phyloP scores from a whole-genome alignment of 30 jellyfish, hydroid and myxozoan genomes.

The Catostylus mosaicus region DNA sequence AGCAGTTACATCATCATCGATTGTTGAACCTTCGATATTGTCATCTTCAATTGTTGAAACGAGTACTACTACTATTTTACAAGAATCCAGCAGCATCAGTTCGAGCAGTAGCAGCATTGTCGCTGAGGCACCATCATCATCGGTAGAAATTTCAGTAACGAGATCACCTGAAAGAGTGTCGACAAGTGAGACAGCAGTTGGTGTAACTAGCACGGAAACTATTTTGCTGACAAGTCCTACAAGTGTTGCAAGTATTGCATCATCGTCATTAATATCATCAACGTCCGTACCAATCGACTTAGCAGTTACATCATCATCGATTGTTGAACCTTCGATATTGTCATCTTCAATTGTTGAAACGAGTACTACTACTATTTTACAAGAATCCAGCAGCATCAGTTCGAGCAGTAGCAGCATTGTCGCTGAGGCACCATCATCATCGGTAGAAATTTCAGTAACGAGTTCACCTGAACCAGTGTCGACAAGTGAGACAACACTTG shows the following conservation, averaged over 20 bases:
- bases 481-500: too few relatives aligned
- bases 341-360: not conserved
- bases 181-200: not conserved
- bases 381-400: not conserved
- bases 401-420: not conserved
- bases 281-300: not conserved
- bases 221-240: too few relatives aligned
- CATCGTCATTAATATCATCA: not conserved
- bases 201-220: too few relatives aligned
- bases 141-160: not conserved
- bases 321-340: not conserved
- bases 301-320: not conserved
- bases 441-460: not conserved
- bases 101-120: not conserved
- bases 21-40: not conserved
- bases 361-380: not conserved
- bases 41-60: not conserved
- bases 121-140: not conserved
- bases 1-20: not conserved
- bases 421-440: not conserved
- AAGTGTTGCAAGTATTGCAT: too few relatives aligned
- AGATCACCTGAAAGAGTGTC: not conserved
- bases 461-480: too few relatives aligned
- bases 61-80: too few relatives aligned
- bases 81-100: not conserved